phyloP scores from a whole-genome alignment of 2,888 invertebrate genomes.

The Leuctra nigra region DNA sequence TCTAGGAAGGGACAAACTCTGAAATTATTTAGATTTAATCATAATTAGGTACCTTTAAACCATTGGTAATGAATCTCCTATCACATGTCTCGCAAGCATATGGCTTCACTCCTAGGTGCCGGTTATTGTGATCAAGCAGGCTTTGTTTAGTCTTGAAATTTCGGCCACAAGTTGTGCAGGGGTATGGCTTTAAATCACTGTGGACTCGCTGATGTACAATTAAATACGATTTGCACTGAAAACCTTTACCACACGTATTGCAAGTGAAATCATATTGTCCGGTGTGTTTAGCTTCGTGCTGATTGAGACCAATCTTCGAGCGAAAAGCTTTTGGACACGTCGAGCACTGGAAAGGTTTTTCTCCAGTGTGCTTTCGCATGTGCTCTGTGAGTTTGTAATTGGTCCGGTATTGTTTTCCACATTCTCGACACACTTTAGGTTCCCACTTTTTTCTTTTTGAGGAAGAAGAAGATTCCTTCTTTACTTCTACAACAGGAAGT shows the following conservation, averaged over 20 bases:
- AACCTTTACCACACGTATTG: conserved; percentile 53
- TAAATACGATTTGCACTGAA: conserved; percentile 53
- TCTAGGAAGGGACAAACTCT: too few species aligned
- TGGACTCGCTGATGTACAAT: conserved; percentile 55
- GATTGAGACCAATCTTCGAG: conserved; percentile 52
- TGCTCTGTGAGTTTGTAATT: conserved; percentile 50
- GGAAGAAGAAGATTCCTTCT: conserved; percentile 30
- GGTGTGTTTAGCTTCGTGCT: conserved; percentile 54
- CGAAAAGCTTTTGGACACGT: conserved; percentile 52
- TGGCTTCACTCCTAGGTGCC: conserved; percentile 53
- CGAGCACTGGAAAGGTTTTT: conserved; percentile 50
- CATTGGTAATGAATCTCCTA: conserved; percentile 52
- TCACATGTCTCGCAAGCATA: conserved; percentile 52
- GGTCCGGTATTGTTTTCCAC: conserved; percentile 51
- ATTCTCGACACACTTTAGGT: conserved; percentile 48
- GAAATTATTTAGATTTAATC: too few species aligned
- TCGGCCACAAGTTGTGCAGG: conserved; percentile 49
- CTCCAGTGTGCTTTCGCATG: conserved; percentile 49
- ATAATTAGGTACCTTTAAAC: too few species aligned
- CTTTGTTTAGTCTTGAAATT: conserved; percentile 55
- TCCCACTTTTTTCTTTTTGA: conserved; percentile 37
- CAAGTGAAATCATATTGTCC: conserved; percentile 51
- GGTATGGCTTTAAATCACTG: conserved; percentile 50
- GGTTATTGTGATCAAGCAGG: conserved; percentile 51
- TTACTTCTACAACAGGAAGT: conserved; percentile 17